A percentile compares a stretch with the other conserved stretches of the same genome.
These are phyloP conservation scores for Vulpes lagopus DNA, from an alignment of 2,113 vertebrate genomes.

Conservation along the genomic window DNA sequence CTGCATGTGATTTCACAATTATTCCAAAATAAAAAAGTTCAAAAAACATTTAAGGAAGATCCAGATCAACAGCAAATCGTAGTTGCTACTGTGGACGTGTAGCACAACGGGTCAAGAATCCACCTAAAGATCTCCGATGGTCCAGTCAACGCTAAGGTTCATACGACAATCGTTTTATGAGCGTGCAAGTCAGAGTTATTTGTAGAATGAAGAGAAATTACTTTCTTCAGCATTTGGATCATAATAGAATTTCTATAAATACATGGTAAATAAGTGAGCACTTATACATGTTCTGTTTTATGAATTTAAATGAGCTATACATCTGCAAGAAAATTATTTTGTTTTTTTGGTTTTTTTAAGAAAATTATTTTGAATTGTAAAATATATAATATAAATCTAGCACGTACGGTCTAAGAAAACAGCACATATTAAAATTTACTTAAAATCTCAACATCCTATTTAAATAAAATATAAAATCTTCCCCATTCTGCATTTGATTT, in stretches of 20 bases:
- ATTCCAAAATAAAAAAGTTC: background rate
- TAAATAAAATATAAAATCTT: background rate
- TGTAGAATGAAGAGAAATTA: background rate
- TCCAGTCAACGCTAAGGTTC: background rate
- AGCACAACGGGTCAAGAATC: background rate
- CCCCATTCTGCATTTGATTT: background rate
- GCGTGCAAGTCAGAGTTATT: background rate
- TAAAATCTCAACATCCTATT: background rate
- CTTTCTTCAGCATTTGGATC: background rate
- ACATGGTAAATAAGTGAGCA: background rate
- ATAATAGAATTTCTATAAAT: background rate
- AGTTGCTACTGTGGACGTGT: background rate
- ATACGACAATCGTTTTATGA: background rate
- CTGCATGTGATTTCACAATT: background rate
- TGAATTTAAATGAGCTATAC: background rate
- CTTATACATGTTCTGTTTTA: background rate
- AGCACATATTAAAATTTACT: background rate
- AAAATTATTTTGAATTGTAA: background rate
- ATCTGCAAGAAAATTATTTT: background rate
- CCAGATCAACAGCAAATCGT: background rate
- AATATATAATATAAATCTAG: background rate
- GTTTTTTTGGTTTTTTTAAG: background rate
- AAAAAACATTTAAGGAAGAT: background rate
- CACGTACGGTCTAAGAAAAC: background rate
- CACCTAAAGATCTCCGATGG: background rate